Evolutionary conservation across 2,113 vertebrate species (phyloP).

Genomic region (Hepsetus odoe): DNA sequence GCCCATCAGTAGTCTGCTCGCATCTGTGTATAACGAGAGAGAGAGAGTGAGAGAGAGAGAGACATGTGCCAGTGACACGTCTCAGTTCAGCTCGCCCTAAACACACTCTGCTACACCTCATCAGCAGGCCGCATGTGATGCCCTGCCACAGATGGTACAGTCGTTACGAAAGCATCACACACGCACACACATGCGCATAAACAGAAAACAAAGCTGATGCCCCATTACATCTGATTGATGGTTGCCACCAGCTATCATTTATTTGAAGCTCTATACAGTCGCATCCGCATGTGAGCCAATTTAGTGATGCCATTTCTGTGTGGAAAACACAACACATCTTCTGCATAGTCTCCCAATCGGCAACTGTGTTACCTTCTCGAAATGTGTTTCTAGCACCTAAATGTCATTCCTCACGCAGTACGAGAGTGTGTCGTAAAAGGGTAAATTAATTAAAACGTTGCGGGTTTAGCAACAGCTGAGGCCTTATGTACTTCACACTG

Average conservation of each 20-base stretch:
- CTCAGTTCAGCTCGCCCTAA: slow-evolving; percentile 49
- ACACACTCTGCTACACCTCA: slow-evolving; percentile 37
- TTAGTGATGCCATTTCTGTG: background rate
- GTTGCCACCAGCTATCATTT: slow-evolving; percentile 6
- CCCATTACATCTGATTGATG: slow-evolving; percentile 16
- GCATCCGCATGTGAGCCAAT: background rate
- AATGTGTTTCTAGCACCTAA: slow-evolving; percentile 16
- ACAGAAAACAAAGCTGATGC: slow-evolving; percentile 4
- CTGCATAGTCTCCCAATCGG: background rate
- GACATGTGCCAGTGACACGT: slow-evolving; percentile 62
- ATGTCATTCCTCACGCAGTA: slow-evolving; percentile 26
- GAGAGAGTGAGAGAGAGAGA: slow-evolving; percentile 16
- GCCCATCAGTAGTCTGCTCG: slow-evolving; percentile 16
- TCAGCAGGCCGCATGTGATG: slow-evolving; percentile 32
- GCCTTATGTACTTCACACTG: slow-evolving; percentile 41
- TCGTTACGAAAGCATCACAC: slow-evolving; percentile 34
- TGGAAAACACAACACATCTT: background rate
- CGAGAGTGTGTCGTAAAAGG: slow-evolving; percentile 19
- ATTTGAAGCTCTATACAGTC: slow-evolving; percentile 2
- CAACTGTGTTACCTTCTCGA: slow-evolving; percentile 10
- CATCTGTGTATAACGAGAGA: slow-evolving; percentile 38
- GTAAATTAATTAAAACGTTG: slow-evolving; percentile 37
- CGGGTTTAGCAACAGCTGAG: slow-evolving; percentile 43
- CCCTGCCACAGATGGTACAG: slow-evolving; percentile 46
- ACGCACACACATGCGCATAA: slow-evolving; percentile 3